These are phyloP conservation scores for Linurgus olivaceus DNA, from an alignment of 2,797 vertebrate species.

Conservation along the genomic window DNA sequence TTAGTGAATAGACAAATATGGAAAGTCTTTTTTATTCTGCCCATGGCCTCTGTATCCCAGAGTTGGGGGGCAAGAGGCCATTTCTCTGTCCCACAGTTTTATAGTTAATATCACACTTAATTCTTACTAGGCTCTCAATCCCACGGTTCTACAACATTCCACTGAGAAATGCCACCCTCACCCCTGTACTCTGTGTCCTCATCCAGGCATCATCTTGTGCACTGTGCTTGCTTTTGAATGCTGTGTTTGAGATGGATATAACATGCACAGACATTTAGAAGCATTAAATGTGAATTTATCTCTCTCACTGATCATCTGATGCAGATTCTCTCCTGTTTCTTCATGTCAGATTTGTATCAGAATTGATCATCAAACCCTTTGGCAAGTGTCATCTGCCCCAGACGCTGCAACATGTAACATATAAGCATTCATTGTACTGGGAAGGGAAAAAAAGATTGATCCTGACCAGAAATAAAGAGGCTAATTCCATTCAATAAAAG, in stretches of 20 bases:
- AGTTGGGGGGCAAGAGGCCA: not conserved
- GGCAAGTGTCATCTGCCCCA: constrained; percentile 67
- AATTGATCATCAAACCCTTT: constrained; percentile 67
- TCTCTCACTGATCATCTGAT: constrained; percentile 28
- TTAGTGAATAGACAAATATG: not conserved
- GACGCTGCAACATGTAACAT: constrained; percentile 31
- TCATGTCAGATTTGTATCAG: constrained; percentile 68
- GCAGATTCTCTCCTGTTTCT: constrained; percentile 40
- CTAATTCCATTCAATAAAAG: constrained; percentile 61
- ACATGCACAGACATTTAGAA: not conserved
- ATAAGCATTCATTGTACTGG: constrained; percentile 46
- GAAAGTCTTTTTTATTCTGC: not conserved
- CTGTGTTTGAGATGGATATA: not conserved
- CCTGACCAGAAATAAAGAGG: constrained; percentile 47
- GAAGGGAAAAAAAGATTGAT: constrained; percentile 13
- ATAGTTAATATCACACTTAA: not conserved
- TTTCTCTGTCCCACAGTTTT: not conserved
- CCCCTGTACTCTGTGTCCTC: not conserved
- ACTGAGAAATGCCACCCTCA: not conserved
- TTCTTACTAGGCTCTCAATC: not conserved
- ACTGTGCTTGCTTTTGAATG: not conserved
- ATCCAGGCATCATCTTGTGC: accelerated
- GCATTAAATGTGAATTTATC: constrained; percentile 11
- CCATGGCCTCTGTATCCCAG: not conserved
- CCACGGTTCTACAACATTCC: not conserved